Evolutionary conservation across 2,113 vertebrate species (phyloP).

Genomic region (Acrocephalus arundinaceus): DNA sequence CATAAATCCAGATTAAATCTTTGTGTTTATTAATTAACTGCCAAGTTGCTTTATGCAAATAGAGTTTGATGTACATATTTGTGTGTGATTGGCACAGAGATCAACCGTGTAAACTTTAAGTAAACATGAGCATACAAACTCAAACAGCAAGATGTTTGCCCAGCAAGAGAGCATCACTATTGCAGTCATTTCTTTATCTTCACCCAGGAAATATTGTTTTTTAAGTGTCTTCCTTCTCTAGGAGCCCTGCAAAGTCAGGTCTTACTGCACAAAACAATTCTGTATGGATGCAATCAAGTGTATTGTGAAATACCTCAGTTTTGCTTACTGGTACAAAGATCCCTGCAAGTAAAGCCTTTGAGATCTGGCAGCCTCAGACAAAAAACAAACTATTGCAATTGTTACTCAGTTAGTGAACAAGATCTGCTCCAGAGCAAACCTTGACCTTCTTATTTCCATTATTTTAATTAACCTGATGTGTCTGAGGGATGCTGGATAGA

Average conservation of each 20-base stretch:
- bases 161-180: constrained; percentile 17
- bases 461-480: neutral
- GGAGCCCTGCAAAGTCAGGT: neutral
- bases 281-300: neutral
- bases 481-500: neutral
- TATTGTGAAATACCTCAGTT: neutral
- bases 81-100: constrained; percentile 33
- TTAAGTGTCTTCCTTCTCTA: neutral
- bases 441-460: neutral
- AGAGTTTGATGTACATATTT: constrained; percentile 14
- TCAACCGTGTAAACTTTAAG: constrained; percentile 29
- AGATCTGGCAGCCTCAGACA: neutral
- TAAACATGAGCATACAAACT: neutral
- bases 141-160: constrained; percentile 52
- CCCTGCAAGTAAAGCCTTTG: neutral
- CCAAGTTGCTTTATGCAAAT: constrained; percentile 11
- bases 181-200: constrained; percentile 15
- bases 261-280: neutral
- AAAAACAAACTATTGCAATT: neutral
- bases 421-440: neutral
- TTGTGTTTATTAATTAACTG: constrained; percentile 29
- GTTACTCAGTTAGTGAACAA: neutral
- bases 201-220: neutral
- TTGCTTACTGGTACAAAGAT: neutral
- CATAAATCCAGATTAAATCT: neutral